Conservation (phyloP, 2,797 vertebrate genomes). For the Phrynocephalus guinanensis region DNA sequence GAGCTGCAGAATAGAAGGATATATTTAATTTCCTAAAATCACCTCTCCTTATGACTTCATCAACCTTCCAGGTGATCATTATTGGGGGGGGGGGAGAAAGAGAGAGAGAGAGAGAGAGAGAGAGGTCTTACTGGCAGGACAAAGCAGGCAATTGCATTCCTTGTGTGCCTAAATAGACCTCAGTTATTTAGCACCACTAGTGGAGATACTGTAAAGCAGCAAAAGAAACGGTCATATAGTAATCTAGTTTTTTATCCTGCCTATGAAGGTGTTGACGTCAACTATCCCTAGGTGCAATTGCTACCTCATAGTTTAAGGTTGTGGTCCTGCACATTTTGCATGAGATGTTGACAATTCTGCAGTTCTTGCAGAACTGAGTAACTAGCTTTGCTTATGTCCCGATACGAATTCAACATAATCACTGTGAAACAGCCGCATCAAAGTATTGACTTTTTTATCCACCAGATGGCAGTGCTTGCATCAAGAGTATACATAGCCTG, state of each 20-base stretch:
- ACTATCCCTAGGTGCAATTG: not conserved
- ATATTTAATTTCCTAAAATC: no score
- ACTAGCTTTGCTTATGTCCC: not conserved
- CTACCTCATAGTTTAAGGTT: not conserved
- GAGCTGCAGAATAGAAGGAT: no score
- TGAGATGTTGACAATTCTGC: no score
- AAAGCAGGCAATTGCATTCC: not conserved
- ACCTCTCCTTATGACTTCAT: no score
- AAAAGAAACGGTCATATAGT: not conserved
- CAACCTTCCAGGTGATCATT: no score
- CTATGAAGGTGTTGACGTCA: not conserved
- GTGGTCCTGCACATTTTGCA: not conserved
- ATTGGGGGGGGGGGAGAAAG: no score
- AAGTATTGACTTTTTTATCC: conserved; percentile 26
- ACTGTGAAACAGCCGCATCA: not conserved
- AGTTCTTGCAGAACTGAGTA: not conserved
- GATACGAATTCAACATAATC: not conserved
- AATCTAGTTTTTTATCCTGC: not conserved
- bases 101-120: no score
- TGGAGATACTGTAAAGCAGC: not conserved
- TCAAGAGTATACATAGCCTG: conserved; percentile 15
- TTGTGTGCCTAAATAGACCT: not conserved
- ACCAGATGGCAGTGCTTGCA: conserved; percentile 67
- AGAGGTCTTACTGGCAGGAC: not conserved
- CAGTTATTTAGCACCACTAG: not conserved